Percentiles rank a stretch among this genome's conserved stretches.
Evolutionary conservation across 2,888 invertebrate genomes (phyloP).

Genomic region (Serripes groenlandicus): DNA sequence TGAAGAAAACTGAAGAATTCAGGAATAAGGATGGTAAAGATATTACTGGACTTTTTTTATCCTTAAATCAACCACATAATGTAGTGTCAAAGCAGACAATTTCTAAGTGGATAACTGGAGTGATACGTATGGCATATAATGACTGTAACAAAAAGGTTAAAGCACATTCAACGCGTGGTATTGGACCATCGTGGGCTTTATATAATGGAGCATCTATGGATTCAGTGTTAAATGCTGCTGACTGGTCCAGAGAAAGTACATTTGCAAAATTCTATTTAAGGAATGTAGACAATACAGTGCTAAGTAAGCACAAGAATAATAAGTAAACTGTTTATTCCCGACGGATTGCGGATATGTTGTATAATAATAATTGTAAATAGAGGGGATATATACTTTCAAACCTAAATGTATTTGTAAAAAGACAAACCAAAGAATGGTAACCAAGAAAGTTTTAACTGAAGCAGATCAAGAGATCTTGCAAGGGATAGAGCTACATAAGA

Average conservation of each 20-base stretch:
- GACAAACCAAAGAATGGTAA: too few relatives aligned
- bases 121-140: conserved; percentile 12
- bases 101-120: conserved; percentile 23
- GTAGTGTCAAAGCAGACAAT: background rate
- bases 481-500: too few relatives aligned
- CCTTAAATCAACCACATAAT: conserved; percentile 14
- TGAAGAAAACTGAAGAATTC: conserved; percentile 27
- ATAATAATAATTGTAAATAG: too few relatives aligned
- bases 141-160: background rate
- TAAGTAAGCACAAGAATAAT: too few relatives aligned
- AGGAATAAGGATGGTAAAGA: background rate
- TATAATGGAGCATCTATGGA: background rate
- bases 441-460: too few relatives aligned
- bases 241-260: conserved; percentile 5
- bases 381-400: too few relatives aligned
- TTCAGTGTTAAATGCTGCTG: conserved; percentile 3
- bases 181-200: conserved; percentile 26
- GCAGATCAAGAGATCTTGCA: too few relatives aligned
- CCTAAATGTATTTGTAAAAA: too few relatives aligned
- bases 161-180: conserved; percentile 23
- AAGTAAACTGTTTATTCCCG: too few relatives aligned
- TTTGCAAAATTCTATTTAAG: conserved; percentile 8
- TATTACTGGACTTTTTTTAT: background rate
- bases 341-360: too few relatives aligned
- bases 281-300: too few relatives aligned